Percentiles rank a stretch among this genome's conserved stretches.
Evolutionary conservation across 2,113 vertebrate genomes (phyloP).

Genomic region (Alethe diademata): DNA sequence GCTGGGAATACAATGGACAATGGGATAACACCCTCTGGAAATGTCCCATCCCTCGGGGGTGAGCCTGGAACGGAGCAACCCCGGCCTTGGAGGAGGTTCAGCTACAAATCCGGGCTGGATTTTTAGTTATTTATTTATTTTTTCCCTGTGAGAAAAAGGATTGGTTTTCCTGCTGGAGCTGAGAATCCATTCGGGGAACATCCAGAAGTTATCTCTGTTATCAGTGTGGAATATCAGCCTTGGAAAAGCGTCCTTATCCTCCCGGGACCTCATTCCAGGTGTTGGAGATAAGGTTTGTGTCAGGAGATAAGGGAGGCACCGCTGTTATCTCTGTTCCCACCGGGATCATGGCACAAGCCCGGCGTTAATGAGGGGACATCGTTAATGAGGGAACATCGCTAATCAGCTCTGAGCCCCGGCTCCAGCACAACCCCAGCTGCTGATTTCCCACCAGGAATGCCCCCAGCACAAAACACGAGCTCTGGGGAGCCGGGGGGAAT

Average conservation of each 20-base stretch:
- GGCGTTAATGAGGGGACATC: not conserved
- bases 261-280: not conserved
- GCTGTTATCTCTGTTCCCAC: not conserved
- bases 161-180: not conserved
- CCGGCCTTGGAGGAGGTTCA: not conserved
- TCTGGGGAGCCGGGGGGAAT: not conserved
- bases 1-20: not conserved
- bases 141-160: not conserved
- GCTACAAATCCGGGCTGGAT: not conserved
- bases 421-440: not conserved
- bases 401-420: not conserved
- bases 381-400: not conserved
- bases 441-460: not conserved
- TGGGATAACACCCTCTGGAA: not conserved
- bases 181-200: not conserved
- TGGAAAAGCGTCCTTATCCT: not conserved
- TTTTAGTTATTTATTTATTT: too few species aligned
- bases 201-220: not conserved
- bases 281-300: not conserved
- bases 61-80: not conserved
- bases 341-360: not conserved
- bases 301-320: not conserved
- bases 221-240: not conserved
- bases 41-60: not conserved
- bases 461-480: not conserved